Percentiles rank a stretch among this genome's conserved stretches.
Evolutionary conservation across 2,113 vertebrate species (phyloP).

Genomic region (Cairina moschata): DNA sequence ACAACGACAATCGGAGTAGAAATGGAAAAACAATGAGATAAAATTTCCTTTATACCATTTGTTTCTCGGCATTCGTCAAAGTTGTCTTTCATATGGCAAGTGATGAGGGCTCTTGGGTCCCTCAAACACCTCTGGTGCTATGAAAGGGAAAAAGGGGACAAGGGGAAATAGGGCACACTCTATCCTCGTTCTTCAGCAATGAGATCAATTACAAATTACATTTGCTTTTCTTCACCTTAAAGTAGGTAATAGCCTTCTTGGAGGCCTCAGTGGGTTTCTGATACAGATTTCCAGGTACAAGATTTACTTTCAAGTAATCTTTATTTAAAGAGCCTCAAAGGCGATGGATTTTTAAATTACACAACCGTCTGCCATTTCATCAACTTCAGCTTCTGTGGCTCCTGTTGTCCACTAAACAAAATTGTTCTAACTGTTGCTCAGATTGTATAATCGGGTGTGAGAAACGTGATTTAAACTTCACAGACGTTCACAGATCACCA

Average conservation of each 20-base stretch:
- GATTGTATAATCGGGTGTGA: neutral
- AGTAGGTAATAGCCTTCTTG: neutral
- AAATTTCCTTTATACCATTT: neutral
- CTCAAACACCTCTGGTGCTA: neutral
- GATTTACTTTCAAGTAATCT: neutral
- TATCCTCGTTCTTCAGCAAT: accelerated
- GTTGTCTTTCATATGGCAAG: neutral
- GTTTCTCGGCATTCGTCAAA: neutral
- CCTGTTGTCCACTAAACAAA: neutral
- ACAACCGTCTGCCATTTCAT: neutral
- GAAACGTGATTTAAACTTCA: neutral
- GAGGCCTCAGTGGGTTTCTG: neutral
- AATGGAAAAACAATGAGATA: slow-evolving; percentile 35
- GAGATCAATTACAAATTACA: neutral
- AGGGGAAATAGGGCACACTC: neutral
- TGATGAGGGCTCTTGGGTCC: neutral
- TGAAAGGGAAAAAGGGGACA: neutral
- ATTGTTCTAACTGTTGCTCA: neutral
- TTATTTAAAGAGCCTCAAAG: neutral
- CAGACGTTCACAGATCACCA: neutral
- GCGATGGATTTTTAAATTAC: neutral
- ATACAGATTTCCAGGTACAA: neutral
- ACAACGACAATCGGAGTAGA: neutral
- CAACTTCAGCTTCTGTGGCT: neutral
- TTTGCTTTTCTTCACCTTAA: neutral